These are phyloP conservation scores for Tylochromis polylepis DNA, from an alignment of 2,113 vertebrate species.

Conservation along the genomic window DNA sequence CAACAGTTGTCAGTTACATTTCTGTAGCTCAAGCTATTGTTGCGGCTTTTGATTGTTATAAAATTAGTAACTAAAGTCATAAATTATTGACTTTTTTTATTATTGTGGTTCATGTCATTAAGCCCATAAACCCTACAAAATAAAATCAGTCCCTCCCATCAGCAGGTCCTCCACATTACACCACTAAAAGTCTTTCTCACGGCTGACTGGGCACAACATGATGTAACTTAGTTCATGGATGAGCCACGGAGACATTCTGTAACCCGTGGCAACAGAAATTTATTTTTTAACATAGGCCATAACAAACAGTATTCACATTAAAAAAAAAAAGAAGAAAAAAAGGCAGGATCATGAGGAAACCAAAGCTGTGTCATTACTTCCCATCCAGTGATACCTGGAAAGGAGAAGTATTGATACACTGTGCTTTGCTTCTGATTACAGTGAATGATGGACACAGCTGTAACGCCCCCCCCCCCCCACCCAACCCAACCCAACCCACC, in stretches of 20 bases:
- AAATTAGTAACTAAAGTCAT: not conserved
- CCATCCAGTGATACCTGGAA: not conserved
- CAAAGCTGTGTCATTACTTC: not conserved
- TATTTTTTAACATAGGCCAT: conserved; percentile 4
- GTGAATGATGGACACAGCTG: conserved; percentile 6
- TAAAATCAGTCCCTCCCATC: not conserved
- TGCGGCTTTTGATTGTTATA: no score
- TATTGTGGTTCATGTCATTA: conserved; percentile 30
- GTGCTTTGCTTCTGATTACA: not conserved
- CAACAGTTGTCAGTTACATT: not conserved
- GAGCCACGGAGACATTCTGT: conserved; percentile 8
- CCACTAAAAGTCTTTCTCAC: not conserved
- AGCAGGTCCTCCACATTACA: not conserved
- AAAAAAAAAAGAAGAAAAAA: not conserved
- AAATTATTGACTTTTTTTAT: not conserved
- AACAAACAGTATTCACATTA: conserved; percentile 11
- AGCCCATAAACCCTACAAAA: not conserved
- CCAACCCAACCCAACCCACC: no score
- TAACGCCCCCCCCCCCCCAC: not conserved
- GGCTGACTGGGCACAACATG: conserved; percentile 8
- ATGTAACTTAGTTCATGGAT: conserved; percentile 25
- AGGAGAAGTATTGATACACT: not conserved
- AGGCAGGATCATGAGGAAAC: conserved; percentile 22
- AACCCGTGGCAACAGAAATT: not conserved
- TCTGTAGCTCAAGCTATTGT: not conserved